Evolutionary conservation across 2,888 invertebrate species (phyloP).

Genomic region (Rhamnusium bicolor): DNA sequence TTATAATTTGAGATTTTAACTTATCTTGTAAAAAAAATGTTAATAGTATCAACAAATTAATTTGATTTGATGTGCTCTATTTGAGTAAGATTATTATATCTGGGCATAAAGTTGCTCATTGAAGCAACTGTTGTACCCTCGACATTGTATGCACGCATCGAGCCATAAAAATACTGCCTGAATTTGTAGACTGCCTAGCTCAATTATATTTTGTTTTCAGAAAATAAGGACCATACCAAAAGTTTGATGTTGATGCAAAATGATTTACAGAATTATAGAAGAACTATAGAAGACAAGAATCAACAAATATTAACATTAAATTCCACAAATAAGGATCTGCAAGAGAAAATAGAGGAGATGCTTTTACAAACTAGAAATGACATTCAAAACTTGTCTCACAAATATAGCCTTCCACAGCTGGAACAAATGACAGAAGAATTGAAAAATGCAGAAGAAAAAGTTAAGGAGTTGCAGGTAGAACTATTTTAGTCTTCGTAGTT

Average conservation of each 20-base stretch:
- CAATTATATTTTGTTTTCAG: slow-evolving; percentile 34
- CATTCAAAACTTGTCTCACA: slow-evolving; percentile 60
- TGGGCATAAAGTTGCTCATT: no score
- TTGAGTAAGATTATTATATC: no score
- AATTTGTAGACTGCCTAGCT: no score
- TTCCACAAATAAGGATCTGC: slow-evolving; percentile 58
- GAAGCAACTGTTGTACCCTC: no score
- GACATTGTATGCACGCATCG: no score
- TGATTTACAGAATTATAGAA: slow-evolving; percentile 58
- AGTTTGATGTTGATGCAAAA: slow-evolving; percentile 58
- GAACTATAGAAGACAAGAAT: slow-evolving; percentile 59
- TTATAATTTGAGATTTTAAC: no score
- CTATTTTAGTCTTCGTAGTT: slow-evolving; percentile 31
- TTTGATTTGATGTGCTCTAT: no score
- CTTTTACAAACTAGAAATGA: slow-evolving; percentile 61
- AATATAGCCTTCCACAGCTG: slow-evolving; percentile 63
- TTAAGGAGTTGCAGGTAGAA: slow-evolving; percentile 54
- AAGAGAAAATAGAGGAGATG: slow-evolving; percentile 63
- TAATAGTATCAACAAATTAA: no score
- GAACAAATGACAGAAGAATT: slow-evolving; percentile 62
- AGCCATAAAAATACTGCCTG: no score
- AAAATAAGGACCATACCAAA: slow-evolving; percentile 56
- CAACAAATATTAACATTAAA: slow-evolving; percentile 59
- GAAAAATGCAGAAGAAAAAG: slow-evolving; percentile 56
- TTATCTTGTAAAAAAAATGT: no score